Evolutionary conservation across 1,140 invertebrate genomes (phyloP), one percentile per base, ranked within the genome.

Genomic region (Achroia grisella): DNA sequence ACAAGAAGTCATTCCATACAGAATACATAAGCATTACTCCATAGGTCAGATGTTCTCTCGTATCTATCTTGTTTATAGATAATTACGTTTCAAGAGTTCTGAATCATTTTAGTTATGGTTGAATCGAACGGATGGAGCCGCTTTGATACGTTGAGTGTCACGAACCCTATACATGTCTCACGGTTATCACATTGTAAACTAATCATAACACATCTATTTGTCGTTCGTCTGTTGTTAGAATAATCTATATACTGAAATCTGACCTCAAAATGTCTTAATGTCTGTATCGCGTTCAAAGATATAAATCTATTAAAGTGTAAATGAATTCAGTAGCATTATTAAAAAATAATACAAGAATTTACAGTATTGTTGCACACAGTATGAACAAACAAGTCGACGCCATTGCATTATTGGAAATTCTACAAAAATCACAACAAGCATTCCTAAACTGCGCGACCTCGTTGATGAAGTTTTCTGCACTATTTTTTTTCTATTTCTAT

Each of bases 121-220:
- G 34, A 47, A 2, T 41, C 30, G 28, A 33, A 53, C 61, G 59
- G 61, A 69, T 63, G 56, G 54, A 57, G 52, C 58, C 39, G 47
- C 39, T 39, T 30, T 43, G 51, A 54, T 52, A 57, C 47, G 43
- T 30, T 36, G 30, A 48, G 13, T 49, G 49, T 69, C 60, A 70
- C 54, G 57, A 60, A 40, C 42, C 44, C 52, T 45, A 10, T 56
- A 59, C 60, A 61, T 71, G 41, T 54, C 55, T 62, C 48, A 55
- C 23, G 48, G 49, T 63, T 70, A 66, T 67, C 56, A 44, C 41
- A 48, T 52, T 52, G 57, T 60, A 63, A 62, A 64, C 27, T 17
- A 23, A 36, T 42, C 28, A 29, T 34, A 40, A 40, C 45, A 31
- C 12, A 33, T 47, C 34, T 47, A 39, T 48, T 48, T 41, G 23